These are phyloP conservation scores for Danio aesculapii DNA, from an alignment of 2,797 vertebrate species.

Conservation along the genomic window DNA sequence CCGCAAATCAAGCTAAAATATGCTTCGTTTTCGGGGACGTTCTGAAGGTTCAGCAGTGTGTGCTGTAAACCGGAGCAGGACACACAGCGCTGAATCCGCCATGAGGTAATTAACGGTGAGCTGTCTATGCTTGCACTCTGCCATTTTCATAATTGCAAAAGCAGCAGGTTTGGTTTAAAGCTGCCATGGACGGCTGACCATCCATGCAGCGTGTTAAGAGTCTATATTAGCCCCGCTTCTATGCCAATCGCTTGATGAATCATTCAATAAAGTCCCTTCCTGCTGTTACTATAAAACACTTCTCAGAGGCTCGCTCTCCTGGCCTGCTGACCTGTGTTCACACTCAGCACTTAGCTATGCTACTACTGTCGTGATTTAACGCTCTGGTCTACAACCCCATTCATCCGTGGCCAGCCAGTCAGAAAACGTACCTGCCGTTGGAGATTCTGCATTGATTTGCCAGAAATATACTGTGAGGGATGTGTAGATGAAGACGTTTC, in stretches of 20 bases:
- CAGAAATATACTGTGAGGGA: constrained; percentile 44
- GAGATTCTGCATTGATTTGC: constrained; percentile 52
- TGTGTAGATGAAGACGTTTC: constrained; percentile 43
- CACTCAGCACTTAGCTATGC: constrained; percentile 42
- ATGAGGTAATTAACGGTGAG: background rate
- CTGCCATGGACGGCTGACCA: constrained; percentile 44
- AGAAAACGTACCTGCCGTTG: constrained; percentile 30
- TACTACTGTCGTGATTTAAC: constrained; percentile 65
- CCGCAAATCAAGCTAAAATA: background rate
- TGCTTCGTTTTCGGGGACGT: background rate
- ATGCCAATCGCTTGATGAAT: constrained; percentile 69
- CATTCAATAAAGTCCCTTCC: constrained; percentile 69
- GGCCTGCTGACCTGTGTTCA: constrained; percentile 67
- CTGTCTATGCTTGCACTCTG: constrained; percentile 48
- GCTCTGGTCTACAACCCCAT: constrained; percentile 58
- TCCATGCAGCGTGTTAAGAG: constrained; percentile 49
- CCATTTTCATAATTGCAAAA: constrained; percentile 44
- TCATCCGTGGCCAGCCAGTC: constrained; percentile 33
- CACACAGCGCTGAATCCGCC: background rate
- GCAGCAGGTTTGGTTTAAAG: constrained; percentile 56
- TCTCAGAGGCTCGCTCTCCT: constrained; percentile 62
- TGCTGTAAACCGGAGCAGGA: background rate
- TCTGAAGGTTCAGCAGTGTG: background rate
- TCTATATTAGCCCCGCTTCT: constrained; percentile 57
- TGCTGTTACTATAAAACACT: constrained; percentile 67